Evolutionary conservation across 53 echinoderm and acorn worm genomes (phyloP).

Genomic region (Apostichopus leukothele): DNA sequence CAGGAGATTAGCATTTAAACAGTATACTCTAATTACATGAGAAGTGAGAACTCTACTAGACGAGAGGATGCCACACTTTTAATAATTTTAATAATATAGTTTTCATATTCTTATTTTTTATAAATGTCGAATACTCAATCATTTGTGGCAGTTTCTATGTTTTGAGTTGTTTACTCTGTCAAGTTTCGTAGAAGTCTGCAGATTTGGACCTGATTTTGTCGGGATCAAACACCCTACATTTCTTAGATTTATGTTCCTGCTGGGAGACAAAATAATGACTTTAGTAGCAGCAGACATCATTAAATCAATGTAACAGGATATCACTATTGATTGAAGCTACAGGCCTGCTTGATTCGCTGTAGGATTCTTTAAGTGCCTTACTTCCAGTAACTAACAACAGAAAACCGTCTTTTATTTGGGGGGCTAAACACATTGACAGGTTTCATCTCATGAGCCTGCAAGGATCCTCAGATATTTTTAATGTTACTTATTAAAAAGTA

Average conservation of each 20-base stretch:
- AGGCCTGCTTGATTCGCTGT: background rate
- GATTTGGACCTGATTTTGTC: too few species aligned
- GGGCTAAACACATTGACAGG: background rate
- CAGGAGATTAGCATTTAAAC: too few species aligned
- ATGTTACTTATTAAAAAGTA: background rate
- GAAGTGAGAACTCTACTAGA: too few species aligned
- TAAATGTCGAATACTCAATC: too few species aligned
- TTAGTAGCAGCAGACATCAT: background rate
- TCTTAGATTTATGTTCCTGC: background rate
- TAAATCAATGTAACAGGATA: background rate
- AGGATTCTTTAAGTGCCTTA: background rate
- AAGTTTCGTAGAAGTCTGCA: too few species aligned
- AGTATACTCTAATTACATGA: too few species aligned
- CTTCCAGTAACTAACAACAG: background rate
- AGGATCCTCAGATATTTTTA: background rate
- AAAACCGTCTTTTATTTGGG: background rate
- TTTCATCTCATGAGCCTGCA: background rate
- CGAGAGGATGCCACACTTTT: too few species aligned
- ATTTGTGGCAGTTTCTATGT: too few species aligned
- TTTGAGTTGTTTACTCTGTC: too few species aligned
- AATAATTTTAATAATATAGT: too few species aligned
- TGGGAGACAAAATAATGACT: background rate
- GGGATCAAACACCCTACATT: too few species aligned
- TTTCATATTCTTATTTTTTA: too few species aligned
- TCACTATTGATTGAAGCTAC: background rate